Evolutionary conservation across 2,113 vertebrate species (phyloP).

Genomic region (Paramormyrops kingsleyae): DNA sequence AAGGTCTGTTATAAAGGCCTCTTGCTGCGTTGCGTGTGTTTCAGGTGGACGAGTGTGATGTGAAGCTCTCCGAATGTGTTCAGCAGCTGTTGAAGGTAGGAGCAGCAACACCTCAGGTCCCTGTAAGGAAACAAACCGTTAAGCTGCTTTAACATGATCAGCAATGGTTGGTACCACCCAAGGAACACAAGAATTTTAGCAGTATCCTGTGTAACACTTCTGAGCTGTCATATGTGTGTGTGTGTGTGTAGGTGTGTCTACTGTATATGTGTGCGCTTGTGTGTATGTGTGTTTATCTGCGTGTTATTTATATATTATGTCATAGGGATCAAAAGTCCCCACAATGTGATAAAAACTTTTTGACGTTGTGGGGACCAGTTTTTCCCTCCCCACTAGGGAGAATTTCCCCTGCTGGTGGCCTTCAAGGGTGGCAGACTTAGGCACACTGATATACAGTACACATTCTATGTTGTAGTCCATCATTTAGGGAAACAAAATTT

Average conservation of each 20-base stretch:
- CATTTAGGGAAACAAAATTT: not conserved
- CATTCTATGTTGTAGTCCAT: not conserved
- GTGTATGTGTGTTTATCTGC: not conserved
- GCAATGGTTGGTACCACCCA: not conserved
- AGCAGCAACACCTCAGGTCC: not conserved
- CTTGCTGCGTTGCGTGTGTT: conserved; percentile 4
- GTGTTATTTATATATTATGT: not conserved
- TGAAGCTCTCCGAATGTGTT: conserved; percentile 79
- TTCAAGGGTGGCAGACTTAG: not conserved
- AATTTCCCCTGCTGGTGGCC: not conserved
- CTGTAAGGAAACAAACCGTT: not conserved
- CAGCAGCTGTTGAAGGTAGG: conserved; percentile 67
- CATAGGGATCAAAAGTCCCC: not conserved
- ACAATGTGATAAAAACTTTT: not conserved
- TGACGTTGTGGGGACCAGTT: not conserved
- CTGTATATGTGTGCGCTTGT: not conserved
- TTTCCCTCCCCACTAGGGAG: not conserved
- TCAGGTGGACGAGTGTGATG: conserved; percentile 85
- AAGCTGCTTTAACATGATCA: not conserved
- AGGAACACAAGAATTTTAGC: not conserved
- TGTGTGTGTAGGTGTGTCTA: not conserved
- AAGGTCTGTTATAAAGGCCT: not conserved
- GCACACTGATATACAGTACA: not conserved
- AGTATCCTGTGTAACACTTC: not conserved
- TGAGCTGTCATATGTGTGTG: not conserved